Conservation (phyloP, 1,140 invertebrate genomes). For the honey bee (Apis mellifera) region DNA sequence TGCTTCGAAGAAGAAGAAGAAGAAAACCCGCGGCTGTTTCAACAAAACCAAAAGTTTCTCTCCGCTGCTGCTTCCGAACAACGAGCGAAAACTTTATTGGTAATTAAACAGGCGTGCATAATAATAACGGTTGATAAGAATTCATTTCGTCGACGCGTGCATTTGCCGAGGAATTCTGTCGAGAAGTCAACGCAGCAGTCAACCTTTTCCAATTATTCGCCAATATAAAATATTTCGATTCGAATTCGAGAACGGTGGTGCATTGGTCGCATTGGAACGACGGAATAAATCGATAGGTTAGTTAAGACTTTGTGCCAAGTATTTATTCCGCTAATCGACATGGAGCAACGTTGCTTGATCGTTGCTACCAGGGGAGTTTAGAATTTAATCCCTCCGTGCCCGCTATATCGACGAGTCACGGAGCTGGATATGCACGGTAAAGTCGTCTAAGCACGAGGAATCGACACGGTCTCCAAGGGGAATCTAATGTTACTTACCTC, state of each 20-base stretch:
- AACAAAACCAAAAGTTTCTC: constrained; percentile 23
- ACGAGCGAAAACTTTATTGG: background rate
- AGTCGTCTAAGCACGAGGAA: background rate
- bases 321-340: background rate
- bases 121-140: background rate
- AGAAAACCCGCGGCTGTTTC: background rate
- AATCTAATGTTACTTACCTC: background rate
- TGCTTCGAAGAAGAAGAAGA: no score
- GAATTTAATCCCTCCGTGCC: background rate
- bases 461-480: background rate
- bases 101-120: constrained; percentile 2
- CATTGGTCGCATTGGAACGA: background rate
- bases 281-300: background rate
- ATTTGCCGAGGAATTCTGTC: background rate
- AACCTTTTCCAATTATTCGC: background rate
- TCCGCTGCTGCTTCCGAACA: background rate
- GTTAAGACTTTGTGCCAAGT: background rate
- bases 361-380: background rate
- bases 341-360: background rate
- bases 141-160: background rate
- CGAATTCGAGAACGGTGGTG: background rate
- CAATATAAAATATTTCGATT: background rate
- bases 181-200: background rate
- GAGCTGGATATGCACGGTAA: no score
- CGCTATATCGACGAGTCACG: background rate